phyloP scores from a whole-genome alignment of 2,888 invertebrate genomes.

The Lampropteryx suffumata region DNA sequence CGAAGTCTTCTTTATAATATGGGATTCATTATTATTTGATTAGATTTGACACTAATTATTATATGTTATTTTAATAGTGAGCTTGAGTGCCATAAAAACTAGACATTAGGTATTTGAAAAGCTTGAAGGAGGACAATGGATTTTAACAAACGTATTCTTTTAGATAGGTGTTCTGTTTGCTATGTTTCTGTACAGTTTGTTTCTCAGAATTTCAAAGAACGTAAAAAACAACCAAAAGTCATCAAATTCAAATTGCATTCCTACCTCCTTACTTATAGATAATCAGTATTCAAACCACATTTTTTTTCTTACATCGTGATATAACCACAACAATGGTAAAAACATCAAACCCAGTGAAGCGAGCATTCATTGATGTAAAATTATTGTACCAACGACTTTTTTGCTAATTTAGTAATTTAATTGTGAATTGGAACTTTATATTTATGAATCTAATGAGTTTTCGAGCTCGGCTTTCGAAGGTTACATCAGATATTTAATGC shows the following conservation, averaged over 20 bases:
- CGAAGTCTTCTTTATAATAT: slow-evolving; percentile 15
- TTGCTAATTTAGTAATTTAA: slow-evolving; percentile 59
- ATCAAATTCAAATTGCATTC: slow-evolving; percentile 44
- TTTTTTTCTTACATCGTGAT: slow-evolving; percentile 46
- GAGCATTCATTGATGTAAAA: slow-evolving; percentile 55
- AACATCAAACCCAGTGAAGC: slow-evolving; percentile 61
- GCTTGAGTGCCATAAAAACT: too few relatives aligned
- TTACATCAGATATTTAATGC: slow-evolving; percentile 38
- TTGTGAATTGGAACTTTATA: slow-evolving; percentile 49
- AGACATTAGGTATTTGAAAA: too few relatives aligned
- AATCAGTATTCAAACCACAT: slow-evolving; percentile 45
- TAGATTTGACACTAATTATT: not conserved
- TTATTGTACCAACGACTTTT: slow-evolving; percentile 60
- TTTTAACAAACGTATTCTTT: too few relatives aligned
- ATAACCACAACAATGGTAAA: slow-evolving; percentile 58
- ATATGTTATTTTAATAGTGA: not conserved
- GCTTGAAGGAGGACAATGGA: too few relatives aligned
- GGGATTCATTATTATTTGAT: slow-evolving; percentile 4
- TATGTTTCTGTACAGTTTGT: slow-evolving; percentile 4
- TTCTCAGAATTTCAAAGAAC: slow-evolving; percentile 27
- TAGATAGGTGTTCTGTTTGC: too few relatives aligned
- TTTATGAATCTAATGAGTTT: slow-evolving; percentile 34
- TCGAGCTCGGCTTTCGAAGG: slow-evolving; percentile 29
- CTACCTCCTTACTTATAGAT: slow-evolving; percentile 16
- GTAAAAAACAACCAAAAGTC: slow-evolving; percentile 19